Evolutionary conservation across 1,140 invertebrate genomes (phyloP), one percentile per base, ranked within the genome.

Genomic region (Euwallacea similis): DNA sequence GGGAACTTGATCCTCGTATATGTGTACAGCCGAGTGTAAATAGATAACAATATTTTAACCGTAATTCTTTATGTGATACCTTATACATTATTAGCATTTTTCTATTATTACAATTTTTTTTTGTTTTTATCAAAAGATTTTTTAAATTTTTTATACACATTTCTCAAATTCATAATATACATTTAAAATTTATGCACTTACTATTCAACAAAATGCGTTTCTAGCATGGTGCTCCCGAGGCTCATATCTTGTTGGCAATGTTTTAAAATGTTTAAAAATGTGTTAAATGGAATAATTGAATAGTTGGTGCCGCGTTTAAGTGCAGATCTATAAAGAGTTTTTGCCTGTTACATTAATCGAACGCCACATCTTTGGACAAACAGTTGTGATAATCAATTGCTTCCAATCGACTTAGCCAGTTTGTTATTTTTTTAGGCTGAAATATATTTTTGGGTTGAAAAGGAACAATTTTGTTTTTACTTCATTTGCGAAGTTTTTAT

Each of bases 21-120:
- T 65, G 21, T 69, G 69, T 67, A 72, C 58, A 70, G 42, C 53
- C 71, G 47, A 54, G 10, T 70, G 69, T 66, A 72, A 69, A 72
- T 76, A 75, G 75, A 62, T 71, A 74, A 72, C 71, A 71, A 50
- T 74, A 74, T 73, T 66, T 71, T 59, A 50, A 15, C 58, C 21
- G 66, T 74, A 73, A 11, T 11, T 50, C 59, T 67, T 71, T 75
- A 69, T 79, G 77, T 79, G 77, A 79, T 79, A 62, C 44, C 77
- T 75, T 58, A 58, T 58, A 58, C 21, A 58, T 65, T 33, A 59
- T 76, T 74, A 72, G 76, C 76, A 79, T 79, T 75, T 77, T 79
- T 75, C 75, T 79, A 79, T 79, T 77, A 74, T 71, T 63, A 64
- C 53, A 50, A 6, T 69, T 68, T 69, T 60, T 65, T 69, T 69